These are phyloP conservation scores for Champsocephalus esox DNA, from an alignment of 2,797 vertebrate species.

Conservation along the genomic window DNA sequence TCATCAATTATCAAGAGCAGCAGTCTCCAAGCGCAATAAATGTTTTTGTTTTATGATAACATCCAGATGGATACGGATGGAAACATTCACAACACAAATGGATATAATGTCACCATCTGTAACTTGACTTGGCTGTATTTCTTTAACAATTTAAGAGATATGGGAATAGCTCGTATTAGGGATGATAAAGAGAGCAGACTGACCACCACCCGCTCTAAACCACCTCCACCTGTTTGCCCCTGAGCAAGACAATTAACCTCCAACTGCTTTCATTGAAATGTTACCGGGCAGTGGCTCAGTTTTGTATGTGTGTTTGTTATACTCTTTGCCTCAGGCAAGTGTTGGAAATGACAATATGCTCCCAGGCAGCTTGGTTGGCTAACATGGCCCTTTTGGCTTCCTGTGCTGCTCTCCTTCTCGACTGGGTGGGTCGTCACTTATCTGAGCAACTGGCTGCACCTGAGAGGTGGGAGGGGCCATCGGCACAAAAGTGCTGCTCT, in stretches of 20 bases:
- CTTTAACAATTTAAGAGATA: background rate
- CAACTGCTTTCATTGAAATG: slow-evolving; percentile 39
- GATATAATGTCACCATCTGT: slow-evolving; percentile 20
- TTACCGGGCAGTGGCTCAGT: slow-evolving; percentile 42
- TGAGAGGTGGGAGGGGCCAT: background rate
- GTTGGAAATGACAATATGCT: slow-evolving; percentile 51
- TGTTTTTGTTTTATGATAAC: slow-evolving; percentile 11
- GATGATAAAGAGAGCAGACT: slow-evolving; percentile 34
- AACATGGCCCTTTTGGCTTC: background rate
- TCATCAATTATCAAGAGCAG: slow-evolving; percentile 16
- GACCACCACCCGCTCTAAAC: slow-evolving; percentile 44
- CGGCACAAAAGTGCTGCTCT: background rate
- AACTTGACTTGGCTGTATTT: background rate
- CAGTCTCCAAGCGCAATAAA: background rate
- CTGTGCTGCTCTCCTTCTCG: background rate
- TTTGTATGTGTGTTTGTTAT: slow-evolving; percentile 32
- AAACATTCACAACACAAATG: slow-evolving; percentile 17
- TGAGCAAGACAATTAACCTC: slow-evolving; percentile 64
- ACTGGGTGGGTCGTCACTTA: background rate
- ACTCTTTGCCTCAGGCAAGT: slow-evolving; percentile 40
- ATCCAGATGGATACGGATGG: slow-evolving; percentile 17
- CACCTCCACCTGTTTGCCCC: slow-evolving; percentile 22
- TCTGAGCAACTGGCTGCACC: background rate
- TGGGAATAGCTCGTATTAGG: slow-evolving; percentile 26
- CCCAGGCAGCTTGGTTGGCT: slow-evolving; percentile 18